Base-by-base conservation (phyloP, 2,113 vertebrate species). In the Poecile atricapillus region DNA sequence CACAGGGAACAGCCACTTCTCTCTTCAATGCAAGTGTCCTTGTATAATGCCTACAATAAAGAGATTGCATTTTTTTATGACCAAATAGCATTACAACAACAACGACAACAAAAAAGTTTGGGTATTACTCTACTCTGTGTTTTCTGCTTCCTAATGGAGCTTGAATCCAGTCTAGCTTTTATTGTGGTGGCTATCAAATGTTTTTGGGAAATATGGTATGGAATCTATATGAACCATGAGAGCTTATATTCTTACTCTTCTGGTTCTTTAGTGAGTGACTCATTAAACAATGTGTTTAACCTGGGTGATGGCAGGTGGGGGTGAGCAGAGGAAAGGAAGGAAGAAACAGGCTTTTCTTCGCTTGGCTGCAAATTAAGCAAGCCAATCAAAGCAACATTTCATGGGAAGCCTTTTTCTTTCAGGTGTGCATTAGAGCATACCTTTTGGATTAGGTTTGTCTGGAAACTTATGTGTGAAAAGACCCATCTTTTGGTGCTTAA, bases 231-330 rank as follows among this genome's bases (percentile, higher is more conserved):
- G 58, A 55, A 43, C 13, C 49, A 6, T 14, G 31, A 65, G 23
- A 52, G 3, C 13, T 63, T 90, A 68, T 53, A 41, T 8, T 83
- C 35, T 52, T 30, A 74, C 10, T 75, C 39, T 71, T 80, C 37
- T 39, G 30, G 4, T 44, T 88, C 55, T 68, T 86, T 77, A 62
- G 24, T 15, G 33, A 77, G 24, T 31, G 11, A 60, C 27, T 11
- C 80, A 25, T 13, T 80, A 43, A 87, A 63, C 43, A 62, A 22
- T n/a, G 24, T 52, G 9, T 73, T 83, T 83, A 35, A 58, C 43
- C 21, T 73, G 31, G 41, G 25, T 2, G 0, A 18, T 64, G 53
- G 31, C 3, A 13, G 30, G 35, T 5, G 5, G 4, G 25, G 5
- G 5, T 65, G n/a, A 86, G 13, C 37, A 52, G 15, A 19, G 55